These are phyloP conservation scores for Stegodyphus dumicola DNA, from an alignment of 1,140 invertebrate genomes.

Conservation along the genomic window DNA sequence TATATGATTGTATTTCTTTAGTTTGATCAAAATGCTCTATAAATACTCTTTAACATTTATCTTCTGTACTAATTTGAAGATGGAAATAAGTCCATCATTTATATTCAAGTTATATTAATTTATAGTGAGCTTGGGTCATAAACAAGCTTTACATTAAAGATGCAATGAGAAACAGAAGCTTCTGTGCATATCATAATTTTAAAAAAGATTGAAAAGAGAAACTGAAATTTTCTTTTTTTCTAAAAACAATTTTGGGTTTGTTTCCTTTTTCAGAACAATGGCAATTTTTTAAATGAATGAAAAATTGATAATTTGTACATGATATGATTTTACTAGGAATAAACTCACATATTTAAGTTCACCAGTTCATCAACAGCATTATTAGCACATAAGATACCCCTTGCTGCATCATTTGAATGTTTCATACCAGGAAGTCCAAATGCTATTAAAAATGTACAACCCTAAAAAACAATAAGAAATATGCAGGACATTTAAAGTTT, in stretches of 20 bases:
- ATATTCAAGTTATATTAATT: no score
- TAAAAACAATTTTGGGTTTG: neutral
- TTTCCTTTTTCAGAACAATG: neutral
- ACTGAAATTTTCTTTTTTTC: neutral
- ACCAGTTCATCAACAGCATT: neutral
- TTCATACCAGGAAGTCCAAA: conserved; percentile 51
- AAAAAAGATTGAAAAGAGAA: neutral
- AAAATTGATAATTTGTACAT: neutral
- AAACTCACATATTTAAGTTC: conserved; percentile 15
- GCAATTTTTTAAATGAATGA: neutral
- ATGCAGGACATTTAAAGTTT: no score
- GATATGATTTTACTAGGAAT: neutral
- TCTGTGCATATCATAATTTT: no score
- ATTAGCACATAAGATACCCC: conserved; percentile 30
- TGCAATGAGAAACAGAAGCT: no score
- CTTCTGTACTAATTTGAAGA: no score
- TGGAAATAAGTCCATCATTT: no score
- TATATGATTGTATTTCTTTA: no score
- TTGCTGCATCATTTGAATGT: conserved; percentile 40
- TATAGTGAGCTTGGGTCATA: no score
- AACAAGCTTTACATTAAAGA: no score
- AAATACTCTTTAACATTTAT: no score
- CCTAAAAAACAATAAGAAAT: conserved; percentile 5
- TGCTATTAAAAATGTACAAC: conserved; percentile 37
- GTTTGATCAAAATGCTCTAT: no score